Evolutionary conservation across 2,113 vertebrate species (phyloP), one percentile per base, ranked within the genome.

Genomic region (Austrofundulus limnaeus): DNA sequence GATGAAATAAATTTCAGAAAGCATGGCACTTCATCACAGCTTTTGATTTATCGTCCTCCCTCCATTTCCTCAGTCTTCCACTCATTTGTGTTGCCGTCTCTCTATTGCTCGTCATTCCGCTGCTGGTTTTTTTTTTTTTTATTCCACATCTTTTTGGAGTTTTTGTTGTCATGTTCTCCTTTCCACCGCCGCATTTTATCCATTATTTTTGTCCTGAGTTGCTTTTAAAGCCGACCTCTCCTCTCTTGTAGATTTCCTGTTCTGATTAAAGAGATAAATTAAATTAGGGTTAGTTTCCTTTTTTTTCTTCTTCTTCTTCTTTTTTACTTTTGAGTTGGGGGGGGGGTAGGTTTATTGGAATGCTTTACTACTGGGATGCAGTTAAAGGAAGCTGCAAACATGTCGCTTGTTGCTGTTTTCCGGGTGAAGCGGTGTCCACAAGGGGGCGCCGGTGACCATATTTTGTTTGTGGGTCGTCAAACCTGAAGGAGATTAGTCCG

Each of bases 61-160:
- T n/a, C n/a, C n/a, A n/a, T n/a, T 78, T 57, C 54, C 73, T 71
- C 61, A 21, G 70, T 85, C 75, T 86, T 90, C 70, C 61, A 38
- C 65, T 46, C 49, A 62, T 73, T 53, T 61, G 68, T 70, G 75
- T 88, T 86, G 81, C 85, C 83, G 53, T 72, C 42, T 82, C 62
- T 50, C 21, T 41, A 60, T 58, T 62, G 59, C 24, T 42, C 51
- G 5, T n/a, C 42, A 52, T 46, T 21, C 24, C 20, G 82, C 85
- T 88, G 82, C 88, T n/a, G n/a, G n/a, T n/a, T n/a, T n/a, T n/a
- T 90, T 75, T 23, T 85, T 91, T 91, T 82, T 93, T 92, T 93
- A 91, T 92, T 92, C 89, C 76, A 87, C 78, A 85, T 77, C 55
- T 78, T 59, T n/a, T 66, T 61, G 65, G 71, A 82, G 57, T 50